Evolutionary conservation across 2,888 invertebrate species (phyloP).

Genomic region (Oeneis ivallda): DNA sequence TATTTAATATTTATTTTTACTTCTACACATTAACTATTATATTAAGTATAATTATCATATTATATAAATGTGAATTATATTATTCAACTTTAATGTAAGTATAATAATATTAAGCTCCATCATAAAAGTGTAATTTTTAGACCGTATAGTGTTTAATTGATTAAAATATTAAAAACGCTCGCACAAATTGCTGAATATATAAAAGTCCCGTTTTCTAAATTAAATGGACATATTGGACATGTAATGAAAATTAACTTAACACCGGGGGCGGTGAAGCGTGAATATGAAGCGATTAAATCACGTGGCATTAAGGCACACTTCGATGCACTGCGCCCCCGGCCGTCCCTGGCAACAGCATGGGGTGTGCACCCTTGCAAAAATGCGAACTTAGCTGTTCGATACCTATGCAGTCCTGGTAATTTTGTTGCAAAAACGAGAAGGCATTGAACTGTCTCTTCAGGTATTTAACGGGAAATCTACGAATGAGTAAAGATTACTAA

Average conservation of each 20-base stretch:
- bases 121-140: no score
- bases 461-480: no score
- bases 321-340: constrained; percentile 46
- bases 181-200: neutral
- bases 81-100: no score
- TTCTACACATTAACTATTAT: no score
- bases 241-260: constrained; percentile 59
- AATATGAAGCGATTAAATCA: constrained; percentile 72
- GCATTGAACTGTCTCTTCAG: constrained; percentile 6
- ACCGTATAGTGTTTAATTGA: no score
- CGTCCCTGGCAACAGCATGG: constrained; percentile 28
- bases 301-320: constrained; percentile 62
- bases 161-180: no score
- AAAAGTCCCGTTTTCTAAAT: neutral
- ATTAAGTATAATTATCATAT: no score
- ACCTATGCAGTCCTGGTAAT: constrained; percentile 58
- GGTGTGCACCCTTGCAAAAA: constrained; percentile 53
- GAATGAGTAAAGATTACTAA: no score
- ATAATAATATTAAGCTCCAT: no score
- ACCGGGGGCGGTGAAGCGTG: constrained; percentile 60
- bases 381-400: constrained; percentile 51
- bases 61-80: no score
- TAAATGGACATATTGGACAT: constrained; percentile 10
- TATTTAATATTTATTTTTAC: no score
- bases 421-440: constrained; percentile 54